Percentiles rank a stretch among this genome's conserved stretches.
Evolutionary conservation across 1,140 invertebrate genomes (phyloP).

Genomic region (Pectinophora gossypiella): DNA sequence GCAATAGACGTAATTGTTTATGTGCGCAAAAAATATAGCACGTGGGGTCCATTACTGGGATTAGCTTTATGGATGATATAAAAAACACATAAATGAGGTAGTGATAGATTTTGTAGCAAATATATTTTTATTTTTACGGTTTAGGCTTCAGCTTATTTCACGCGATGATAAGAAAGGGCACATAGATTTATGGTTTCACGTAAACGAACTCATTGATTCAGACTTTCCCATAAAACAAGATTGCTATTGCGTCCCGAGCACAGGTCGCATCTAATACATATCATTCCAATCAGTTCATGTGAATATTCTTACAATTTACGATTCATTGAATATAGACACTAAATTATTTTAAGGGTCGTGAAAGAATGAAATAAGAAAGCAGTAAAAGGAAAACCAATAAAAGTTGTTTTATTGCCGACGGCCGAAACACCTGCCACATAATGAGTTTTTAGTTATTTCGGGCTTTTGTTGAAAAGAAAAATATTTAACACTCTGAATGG

Average conservation of each 20-base stretch:
- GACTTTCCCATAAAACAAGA: no score
- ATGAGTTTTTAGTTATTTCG: constrained; percentile 44
- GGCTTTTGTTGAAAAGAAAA: constrained; percentile 16
- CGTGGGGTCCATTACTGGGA: not conserved
- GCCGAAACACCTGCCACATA: constrained; percentile 45
- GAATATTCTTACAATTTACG: not conserved
- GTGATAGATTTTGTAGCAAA: no score
- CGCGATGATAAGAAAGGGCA: no score
- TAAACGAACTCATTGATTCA: no score
- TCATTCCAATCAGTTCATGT: not conserved
- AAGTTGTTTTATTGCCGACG: constrained; percentile 42
- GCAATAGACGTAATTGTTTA: not conserved
- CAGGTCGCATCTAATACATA: no score
- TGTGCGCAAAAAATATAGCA: not conserved
- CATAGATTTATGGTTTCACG: no score
- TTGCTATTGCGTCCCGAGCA: no score
- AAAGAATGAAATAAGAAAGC: constrained; percentile 29
- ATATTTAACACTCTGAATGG: not conserved
- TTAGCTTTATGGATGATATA: not conserved
- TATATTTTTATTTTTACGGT: no score
- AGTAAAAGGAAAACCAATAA: constrained; percentile 43
- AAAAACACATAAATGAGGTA: no score
- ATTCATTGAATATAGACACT: constrained; percentile 2
- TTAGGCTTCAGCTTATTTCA: no score
- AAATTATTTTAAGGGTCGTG: constrained; percentile 20